A percentile compares a stretch with the other conserved stretches of the same genome.
These are phyloP conservation scores for Erithacus rubecula DNA, from an alignment of 2,797 vertebrate genomes.

Conservation along the genomic window DNA sequence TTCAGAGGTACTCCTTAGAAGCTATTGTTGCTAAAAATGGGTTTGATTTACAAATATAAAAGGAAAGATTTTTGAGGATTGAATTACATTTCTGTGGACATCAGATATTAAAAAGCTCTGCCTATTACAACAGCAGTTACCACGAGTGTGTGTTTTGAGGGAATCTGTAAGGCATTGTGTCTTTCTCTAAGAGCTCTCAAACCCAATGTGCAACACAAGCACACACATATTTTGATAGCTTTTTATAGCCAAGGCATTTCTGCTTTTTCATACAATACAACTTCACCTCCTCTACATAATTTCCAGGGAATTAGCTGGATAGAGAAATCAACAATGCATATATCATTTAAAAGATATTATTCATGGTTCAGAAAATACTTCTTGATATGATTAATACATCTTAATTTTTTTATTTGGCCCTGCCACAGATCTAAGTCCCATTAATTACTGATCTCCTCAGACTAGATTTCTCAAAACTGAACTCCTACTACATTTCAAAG, in stretches of 20 bases:
- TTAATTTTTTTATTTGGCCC: slow-evolving; percentile 11
- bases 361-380: neutral
- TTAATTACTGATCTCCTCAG: slow-evolving; percentile 7
- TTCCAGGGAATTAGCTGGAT: neutral
- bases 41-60: neutral
- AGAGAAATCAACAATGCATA: neutral
- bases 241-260: neutral
- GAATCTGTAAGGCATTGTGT: neutral
- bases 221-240: neutral
- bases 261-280: neutral
- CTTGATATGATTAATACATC: neutral
- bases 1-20: neutral
- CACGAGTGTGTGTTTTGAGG: neutral
- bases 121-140: neutral
- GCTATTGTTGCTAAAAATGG: neutral
- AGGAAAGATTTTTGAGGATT: neutral
- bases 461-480: slow-evolving; percentile 22
- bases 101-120: neutral
- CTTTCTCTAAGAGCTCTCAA: neutral
- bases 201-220: neutral
- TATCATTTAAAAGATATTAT: neutral
- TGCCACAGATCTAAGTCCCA: neutral
- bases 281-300: neutral
- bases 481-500: slow-evolving; percentile 13
- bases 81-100: neutral